These are phyloP conservation scores for Palythoa caribaeorum DNA, from an alignment of 92 coral and sea anemone genomes.

Conservation along the genomic window DNA sequence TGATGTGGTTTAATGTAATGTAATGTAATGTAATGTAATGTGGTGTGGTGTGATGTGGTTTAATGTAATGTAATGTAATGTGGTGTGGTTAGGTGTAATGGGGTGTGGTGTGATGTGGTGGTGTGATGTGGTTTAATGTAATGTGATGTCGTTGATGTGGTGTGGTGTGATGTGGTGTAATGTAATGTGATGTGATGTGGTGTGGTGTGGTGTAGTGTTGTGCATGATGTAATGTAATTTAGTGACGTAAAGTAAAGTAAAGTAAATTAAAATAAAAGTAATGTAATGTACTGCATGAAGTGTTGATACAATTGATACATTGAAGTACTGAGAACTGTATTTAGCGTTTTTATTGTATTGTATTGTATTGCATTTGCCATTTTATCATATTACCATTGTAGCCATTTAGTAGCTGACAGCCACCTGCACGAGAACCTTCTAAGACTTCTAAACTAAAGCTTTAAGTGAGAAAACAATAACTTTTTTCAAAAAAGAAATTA, in stretches of 20 bases:
- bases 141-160: neutral
- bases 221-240: neutral
- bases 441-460: too few species aligned
- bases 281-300: neutral
- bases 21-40: too few species aligned
- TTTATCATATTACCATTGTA: too few species aligned
- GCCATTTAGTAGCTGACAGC: too few species aligned
- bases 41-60: too few species aligned
- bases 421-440: too few species aligned
- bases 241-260: neutral
- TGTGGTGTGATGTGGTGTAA: neutral
- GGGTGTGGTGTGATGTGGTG: too few species aligned
- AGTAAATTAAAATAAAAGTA: neutral
- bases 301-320: too few species aligned
- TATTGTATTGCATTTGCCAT: too few species aligned
- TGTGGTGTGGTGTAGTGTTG: neutral
- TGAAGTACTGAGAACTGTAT: neutral
- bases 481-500: too few species aligned
- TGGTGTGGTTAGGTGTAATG: neutral
- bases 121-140: neutral
- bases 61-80: neutral
- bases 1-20: too few species aligned
- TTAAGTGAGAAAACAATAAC: neutral
- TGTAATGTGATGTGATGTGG: neutral
- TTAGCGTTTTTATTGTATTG: neutral